Base-by-base conservation (phyloP, 2,113 vertebrate species). In the Mus spicilegus region DNA sequence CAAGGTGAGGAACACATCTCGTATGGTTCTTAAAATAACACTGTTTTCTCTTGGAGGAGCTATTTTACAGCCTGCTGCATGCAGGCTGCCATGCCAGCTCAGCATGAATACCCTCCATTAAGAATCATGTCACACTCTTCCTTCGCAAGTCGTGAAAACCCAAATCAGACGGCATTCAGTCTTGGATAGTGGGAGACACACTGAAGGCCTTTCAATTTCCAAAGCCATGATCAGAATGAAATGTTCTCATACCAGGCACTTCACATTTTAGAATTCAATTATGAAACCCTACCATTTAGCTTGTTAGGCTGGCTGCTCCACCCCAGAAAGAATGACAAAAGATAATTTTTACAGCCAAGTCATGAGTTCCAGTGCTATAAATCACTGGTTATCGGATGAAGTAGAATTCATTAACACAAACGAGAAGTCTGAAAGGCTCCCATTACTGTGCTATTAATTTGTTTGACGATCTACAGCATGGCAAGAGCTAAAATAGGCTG, bases 321-420 rank as follows among this genome's bases (percentile, higher is more conserved):
- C 97, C 97, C 98, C 96, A 98, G 97, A 69, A 96, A 95, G 76
- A 97, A 80, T 92, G 33, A 56, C 63, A 97, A 84, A 97, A 88
- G 96, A 97, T 81, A 89, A 95, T 95, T 97, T 98, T 98, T 98
- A 97, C 73, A 97, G 97, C 75, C 88, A 90, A 94, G 54, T 90
- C 96, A 92, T 93, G 97, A 97, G 98, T 98, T 97, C 96, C 96
- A 86, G 91, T 72, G 97, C 97, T 98, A 98, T 98, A 98, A 98
- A 98, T 98, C 98, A 98, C 97, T 88, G 88, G 98, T 97, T 98
- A 98, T 98, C 98, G 94, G 98, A 96, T 97, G 96, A 96, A 97
- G 97, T 96, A 95, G 98, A 98, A 97, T 98, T 98, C 98, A 98
- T 98, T 98, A 98, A 98, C 98, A 98, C 72, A 98, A 98, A 98